phyloP scores from a whole-genome alignment of 1,140 invertebrate genomes.

The Listronotus oregonensis region DNA sequence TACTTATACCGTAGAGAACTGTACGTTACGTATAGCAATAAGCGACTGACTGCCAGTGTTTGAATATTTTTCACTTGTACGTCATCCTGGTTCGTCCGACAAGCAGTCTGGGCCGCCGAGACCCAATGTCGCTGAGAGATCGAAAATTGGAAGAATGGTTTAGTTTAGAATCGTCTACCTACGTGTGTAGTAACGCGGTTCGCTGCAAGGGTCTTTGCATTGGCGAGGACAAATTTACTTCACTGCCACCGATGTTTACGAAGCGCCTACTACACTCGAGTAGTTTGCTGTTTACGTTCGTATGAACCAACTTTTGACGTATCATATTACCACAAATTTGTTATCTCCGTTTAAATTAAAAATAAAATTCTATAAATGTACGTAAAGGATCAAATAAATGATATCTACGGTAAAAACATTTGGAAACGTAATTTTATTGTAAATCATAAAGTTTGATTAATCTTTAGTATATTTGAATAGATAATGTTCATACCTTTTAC shows the following conservation, averaged over 20 bases:
- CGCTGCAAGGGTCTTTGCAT: neutral
- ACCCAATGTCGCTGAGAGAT: conserved; percentile 15
- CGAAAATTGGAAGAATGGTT: conserved; percentile 17
- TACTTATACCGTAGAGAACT: neutral
- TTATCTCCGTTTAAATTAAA: no score
- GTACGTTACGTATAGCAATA: neutral
- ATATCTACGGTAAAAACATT: no score
- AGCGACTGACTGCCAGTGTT: neutral
- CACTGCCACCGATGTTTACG: neutral
- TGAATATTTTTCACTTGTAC: conserved; percentile 5
- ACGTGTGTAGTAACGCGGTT: neutral
- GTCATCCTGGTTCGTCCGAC: conserved; percentile 18
- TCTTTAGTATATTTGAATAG: no score
- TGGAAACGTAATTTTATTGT: no score
- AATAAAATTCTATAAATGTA: no score
- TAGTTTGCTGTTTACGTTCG: neutral
- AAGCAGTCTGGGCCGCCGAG: conserved; percentile 23
- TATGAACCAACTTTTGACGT: neutral
- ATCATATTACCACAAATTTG: no score
- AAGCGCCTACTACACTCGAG: neutral
- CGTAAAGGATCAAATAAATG: no score
- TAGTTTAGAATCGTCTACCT: conserved; percentile 1
- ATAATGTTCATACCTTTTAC: no score
- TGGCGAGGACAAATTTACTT: neutral
- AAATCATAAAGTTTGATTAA: no score